Evolutionary conservation across 2,113 vertebrate species (phyloP).

Genomic region (Rhinichthys klamathensis): DNA sequence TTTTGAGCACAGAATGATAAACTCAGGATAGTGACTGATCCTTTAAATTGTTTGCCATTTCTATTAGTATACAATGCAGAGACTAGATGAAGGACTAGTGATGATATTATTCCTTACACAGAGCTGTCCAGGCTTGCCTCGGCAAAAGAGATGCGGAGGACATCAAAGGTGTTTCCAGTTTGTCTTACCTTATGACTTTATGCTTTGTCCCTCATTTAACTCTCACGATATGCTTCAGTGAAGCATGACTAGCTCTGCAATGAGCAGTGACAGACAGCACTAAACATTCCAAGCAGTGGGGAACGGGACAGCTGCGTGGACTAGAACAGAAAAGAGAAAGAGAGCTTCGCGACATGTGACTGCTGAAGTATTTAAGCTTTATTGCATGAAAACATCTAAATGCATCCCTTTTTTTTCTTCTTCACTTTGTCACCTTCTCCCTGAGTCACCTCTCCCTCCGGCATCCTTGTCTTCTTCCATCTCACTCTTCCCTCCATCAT

Average conservation of each 20-base stretch:
- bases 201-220: constrained; percentile 50
- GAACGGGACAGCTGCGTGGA: constrained; percentile 43
- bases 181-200: constrained; percentile 49
- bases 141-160: constrained; percentile 14
- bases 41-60: constrained; percentile 4
- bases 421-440: constrained; percentile 13
- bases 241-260: constrained; percentile 50
- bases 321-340: background rate
- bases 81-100: background rate
- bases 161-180: constrained; percentile 52
- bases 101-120: constrained; percentile 19
- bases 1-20: background rate
- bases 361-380: background rate
- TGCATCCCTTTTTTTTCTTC: background rate
- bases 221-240: constrained; percentile 54
- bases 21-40: background rate
- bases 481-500: constrained; percentile 52
- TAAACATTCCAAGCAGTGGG: constrained; percentile 42
- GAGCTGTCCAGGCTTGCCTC: constrained; percentile 36
- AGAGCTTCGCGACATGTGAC: background rate
- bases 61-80: constrained; percentile 2
- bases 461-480: constrained; percentile 3
- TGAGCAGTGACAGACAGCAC: constrained; percentile 44
- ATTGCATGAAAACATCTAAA: background rate
- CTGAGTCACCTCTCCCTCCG: constrained; percentile 25